Conservation (phyloP, 2,888 invertebrate genomes). For the Heliconius sara region DNA sequence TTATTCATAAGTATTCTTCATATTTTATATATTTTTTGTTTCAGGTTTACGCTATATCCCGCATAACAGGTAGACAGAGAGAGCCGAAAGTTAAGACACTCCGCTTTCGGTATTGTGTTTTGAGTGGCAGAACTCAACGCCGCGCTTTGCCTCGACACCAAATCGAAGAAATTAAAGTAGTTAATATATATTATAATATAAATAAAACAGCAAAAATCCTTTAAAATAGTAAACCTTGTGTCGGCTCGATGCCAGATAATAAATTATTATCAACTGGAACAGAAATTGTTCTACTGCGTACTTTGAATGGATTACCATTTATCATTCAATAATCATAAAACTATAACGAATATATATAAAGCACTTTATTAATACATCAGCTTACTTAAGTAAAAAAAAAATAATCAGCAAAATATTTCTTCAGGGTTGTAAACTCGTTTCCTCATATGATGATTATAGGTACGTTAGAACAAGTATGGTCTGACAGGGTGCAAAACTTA, state of each 20-base stretch:
- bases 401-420: neutral
- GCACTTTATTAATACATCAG: neutral
- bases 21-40: too few species aligned
- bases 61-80: too few species aligned
- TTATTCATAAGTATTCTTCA: too few species aligned
- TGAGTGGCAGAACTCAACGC: too few species aligned
- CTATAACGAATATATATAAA: neutral
- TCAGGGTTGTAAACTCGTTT: neutral
- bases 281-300: neutral
- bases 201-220: neutral
- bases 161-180: too few species aligned
- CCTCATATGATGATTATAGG: constrained; percentile 53
- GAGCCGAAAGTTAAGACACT: too few species aligned
- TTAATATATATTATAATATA: too few species aligned
- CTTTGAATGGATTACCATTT: neutral
- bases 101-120: too few species aligned
- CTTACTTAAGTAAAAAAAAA: neutral
- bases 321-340: neutral
- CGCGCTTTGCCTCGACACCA: too few species aligned
- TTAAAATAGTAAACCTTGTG: neutral
- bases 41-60: too few species aligned
- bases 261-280: neutral
- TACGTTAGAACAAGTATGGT: constrained; percentile 84
- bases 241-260: neutral
- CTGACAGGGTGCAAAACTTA: constrained; percentile 84